These are phyloP conservation scores for Prenolepis imparis DNA, from an alignment of 2,888 invertebrate genomes.

Conservation along the genomic window DNA sequence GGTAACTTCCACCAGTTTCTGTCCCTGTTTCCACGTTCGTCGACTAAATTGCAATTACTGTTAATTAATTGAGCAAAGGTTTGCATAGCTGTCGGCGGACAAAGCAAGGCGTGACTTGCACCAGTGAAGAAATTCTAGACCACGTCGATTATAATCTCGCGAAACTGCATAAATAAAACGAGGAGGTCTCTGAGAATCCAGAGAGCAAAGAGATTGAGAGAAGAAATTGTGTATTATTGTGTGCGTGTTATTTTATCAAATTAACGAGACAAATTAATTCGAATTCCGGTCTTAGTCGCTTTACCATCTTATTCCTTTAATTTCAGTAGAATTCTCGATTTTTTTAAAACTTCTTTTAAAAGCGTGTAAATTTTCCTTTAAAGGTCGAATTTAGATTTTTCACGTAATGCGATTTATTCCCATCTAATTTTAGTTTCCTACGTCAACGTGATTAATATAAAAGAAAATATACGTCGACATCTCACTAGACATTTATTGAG, in stretches of 20 bases:
- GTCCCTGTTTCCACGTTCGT: slow-evolving; percentile 59
- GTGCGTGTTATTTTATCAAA: not conserved
- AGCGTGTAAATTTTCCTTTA: not conserved
- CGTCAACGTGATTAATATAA: not conserved
- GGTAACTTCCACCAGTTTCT: slow-evolving; percentile 57
- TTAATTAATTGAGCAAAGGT: slow-evolving; percentile 80
- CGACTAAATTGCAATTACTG: slow-evolving; percentile 79
- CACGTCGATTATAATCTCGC: slow-evolving; percentile 20
- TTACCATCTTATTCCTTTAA: not conserved
- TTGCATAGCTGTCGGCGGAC: slow-evolving; percentile 59
- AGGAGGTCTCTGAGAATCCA: not conserved
- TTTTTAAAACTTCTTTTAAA: slow-evolving; percentile 1
- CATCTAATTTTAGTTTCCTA: not conserved
- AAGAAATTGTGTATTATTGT: not conserved
- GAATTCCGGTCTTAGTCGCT: not conserved
- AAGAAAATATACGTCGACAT: not conserved
- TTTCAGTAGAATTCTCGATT: not conserved
- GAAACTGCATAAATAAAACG: not conserved
- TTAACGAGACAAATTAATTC: not conserved
- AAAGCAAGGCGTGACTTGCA: slow-evolving; percentile 57
- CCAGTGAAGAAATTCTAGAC: slow-evolving; percentile 65
- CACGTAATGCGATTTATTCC: not conserved
- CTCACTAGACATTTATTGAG: not conserved
- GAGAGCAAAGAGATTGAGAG: not conserved
- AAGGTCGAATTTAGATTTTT: not conserved